Evolutionary conservation across 1,140 invertebrate genomes (phyloP).

Genomic region (Brachionus angularis): DNA sequence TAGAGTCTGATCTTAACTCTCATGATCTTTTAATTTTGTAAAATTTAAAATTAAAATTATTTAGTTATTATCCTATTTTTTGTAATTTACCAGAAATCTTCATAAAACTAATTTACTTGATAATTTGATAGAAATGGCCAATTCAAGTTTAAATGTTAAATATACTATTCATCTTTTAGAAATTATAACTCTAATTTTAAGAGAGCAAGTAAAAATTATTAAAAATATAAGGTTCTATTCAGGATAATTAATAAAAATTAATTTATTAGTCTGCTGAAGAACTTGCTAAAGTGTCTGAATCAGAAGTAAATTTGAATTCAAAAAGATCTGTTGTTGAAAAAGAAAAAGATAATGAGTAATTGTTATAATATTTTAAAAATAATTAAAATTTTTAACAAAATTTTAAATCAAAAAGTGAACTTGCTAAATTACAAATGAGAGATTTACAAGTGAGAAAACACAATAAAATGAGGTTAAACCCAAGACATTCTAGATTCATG

Average conservation of each 20-base stretch:
- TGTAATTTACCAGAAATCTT: slow-evolving; percentile 13
- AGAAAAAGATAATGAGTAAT: slow-evolving; percentile 12
- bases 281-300: slow-evolving; percentile 26
- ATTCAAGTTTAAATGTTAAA: slow-evolving; percentile 8
- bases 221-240: too few relatives aligned
- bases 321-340: slow-evolving; percentile 28
- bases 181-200: slow-evolving; percentile 27
- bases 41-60: background rate
- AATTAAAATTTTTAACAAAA: too few relatives aligned
- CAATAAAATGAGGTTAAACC: slow-evolving; percentile 15
- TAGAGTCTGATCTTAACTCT: slow-evolving; percentile 38
- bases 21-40: slow-evolving; percentile 18
- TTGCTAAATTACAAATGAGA: background rate
- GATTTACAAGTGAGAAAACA: slow-evolving; percentile 32
- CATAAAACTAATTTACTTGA: slow-evolving; percentile 8
- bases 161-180: slow-evolving; percentile 37
- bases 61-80: background rate
- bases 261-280: slow-evolving; percentile 31
- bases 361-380: background rate
- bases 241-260: too few relatives aligned
- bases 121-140: slow-evolving; percentile 2
- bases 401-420: background rate
- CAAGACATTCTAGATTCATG: slow-evolving; percentile 43
- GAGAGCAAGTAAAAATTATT: slow-evolving; percentile 30
- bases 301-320: slow-evolving; percentile 32